Conservation (phyloP, 2,113 vertebrate species). For the Sinocyclocheilus grahami region DNA sequence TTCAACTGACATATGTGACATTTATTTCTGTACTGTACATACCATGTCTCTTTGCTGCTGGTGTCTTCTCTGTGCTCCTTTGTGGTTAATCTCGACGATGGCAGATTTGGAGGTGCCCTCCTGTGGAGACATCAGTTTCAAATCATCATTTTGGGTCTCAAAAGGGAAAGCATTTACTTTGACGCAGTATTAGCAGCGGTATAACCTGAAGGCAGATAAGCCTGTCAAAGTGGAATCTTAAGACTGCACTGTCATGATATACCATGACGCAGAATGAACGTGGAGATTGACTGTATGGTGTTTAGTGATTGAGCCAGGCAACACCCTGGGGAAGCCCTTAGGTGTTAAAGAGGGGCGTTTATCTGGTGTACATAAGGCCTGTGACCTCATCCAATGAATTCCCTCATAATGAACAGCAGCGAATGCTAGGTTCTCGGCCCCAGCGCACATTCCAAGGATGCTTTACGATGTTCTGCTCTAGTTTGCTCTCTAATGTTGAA, state of each 20-base stretch:
- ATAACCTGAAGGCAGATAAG: background rate
- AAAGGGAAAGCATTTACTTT: background rate
- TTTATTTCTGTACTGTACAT: background rate
- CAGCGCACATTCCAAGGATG: slow-evolving; percentile 15
- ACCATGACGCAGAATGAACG: slow-evolving; percentile 20
- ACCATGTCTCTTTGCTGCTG: slow-evolving; percentile 94
- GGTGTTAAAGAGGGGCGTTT: slow-evolving; percentile 1
- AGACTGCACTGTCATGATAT: slow-evolving; percentile 1
- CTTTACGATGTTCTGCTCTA: background rate
- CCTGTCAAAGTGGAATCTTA: slow-evolving; percentile 24
- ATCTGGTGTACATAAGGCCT: background rate
- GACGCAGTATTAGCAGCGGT: background rate
- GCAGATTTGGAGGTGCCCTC: slow-evolving; percentile 98
- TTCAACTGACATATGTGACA: background rate
- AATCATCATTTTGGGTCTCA: slow-evolving; percentile 19
- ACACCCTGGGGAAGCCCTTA: slow-evolving; percentile 27
- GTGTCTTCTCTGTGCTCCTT: slow-evolving; percentile 89
- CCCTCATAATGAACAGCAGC: background rate
- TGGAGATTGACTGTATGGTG: background rate
- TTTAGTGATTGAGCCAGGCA: background rate
- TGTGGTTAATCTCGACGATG: slow-evolving; percentile 95
- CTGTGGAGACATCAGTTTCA: slow-evolving; percentile 65
- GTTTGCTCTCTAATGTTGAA: background rate
- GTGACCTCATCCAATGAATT: slow-evolving; percentile 33
- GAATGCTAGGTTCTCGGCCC: background rate